Conservation (phyloP, 2,797 vertebrate genomes). For the Leucoraja ocellata region DNA sequence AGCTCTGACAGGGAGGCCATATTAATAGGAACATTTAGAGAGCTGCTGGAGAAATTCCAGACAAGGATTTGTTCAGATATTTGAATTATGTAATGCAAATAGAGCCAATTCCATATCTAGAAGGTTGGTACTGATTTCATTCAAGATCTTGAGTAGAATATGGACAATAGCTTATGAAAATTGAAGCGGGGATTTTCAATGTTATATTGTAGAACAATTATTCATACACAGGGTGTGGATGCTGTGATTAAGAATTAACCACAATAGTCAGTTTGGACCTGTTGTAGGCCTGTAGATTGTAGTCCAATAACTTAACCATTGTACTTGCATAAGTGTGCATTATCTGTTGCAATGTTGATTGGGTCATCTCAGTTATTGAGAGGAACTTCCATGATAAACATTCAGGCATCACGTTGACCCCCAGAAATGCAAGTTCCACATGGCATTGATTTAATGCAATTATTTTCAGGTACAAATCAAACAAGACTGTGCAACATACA, state of each 20-base stretch:
- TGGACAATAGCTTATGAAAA: neutral
- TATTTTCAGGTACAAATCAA: neutral
- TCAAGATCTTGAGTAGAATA: neutral
- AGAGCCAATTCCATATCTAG: neutral
- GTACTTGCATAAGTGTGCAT: too few relatives aligned
- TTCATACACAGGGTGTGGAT: too few relatives aligned
- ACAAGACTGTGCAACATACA: neutral
- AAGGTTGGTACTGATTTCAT: neutral
- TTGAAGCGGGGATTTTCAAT: neutral
- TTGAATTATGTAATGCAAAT: neutral
- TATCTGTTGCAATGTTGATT: neutral
- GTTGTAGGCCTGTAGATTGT: too few relatives aligned
- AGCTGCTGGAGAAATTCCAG: neutral
- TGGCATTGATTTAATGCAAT: neutral
- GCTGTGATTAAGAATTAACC: too few relatives aligned
- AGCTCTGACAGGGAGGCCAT: neutral
- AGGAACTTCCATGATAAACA: neutral
- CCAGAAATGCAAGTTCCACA: neutral
- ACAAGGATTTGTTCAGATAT: neutral
- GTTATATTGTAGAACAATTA: neutral
- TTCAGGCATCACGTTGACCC: too few relatives aligned
- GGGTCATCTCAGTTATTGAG: neutral
- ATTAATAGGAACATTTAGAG: neutral
- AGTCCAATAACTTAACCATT: too few relatives aligned
- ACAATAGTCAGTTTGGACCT: too few relatives aligned